Evolutionary conservation across 1,140 invertebrate species (phyloP), one percentile per base, ranked within the genome.

Genomic region (Asbolus verrucosus): DNA sequence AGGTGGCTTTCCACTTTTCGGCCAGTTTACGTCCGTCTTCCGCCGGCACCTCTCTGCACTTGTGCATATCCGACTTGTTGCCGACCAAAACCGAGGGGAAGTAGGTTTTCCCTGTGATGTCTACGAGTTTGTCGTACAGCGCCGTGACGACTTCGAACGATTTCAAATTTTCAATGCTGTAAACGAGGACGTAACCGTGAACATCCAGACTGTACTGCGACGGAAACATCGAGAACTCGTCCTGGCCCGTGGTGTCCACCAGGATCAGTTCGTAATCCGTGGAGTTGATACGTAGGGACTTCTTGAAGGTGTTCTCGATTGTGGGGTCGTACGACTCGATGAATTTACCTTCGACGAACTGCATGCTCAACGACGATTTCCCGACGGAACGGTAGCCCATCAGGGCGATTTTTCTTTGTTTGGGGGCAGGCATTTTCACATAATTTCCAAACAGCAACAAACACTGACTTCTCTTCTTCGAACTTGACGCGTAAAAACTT

Each of bases 271-370:
- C 90, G 86, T 97, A 98, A 70, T 97, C 95, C 82, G 96, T 94
- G 68, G 93, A 94, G 81, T 92, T 90, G 11, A 96, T 87, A 73
- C 93, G 88, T 31, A 94, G 89, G 67, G 87, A 91, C 83, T 98
- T 98, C 61, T 90, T 92, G 79, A 97, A 96, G 39, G 94, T 93
- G 79, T 98, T 97, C 89, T 98, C 96, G 82, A 98, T 98, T 36
- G 96, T 98, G 72, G 96, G 96, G 82, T 98, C 95, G 83, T 98
- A 98, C 0, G 94, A 95, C 83, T 98, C 96, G 33, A 98, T 95
- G 87, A 98, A 98, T 81, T 96, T 94, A 76, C 94, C 94, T 85
- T 98, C 94, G 19, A 98, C 94, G 84, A 96, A 98, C 80, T 97
- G 96, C 81, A 98, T 97, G 77, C 95, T 96, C 59, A 98, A 81